Evolutionary conservation across 2,113 vertebrate species (phyloP), one percentile per base, ranked within the genome.

Genomic region (Pseudolaguvia tuberculata): DNA sequence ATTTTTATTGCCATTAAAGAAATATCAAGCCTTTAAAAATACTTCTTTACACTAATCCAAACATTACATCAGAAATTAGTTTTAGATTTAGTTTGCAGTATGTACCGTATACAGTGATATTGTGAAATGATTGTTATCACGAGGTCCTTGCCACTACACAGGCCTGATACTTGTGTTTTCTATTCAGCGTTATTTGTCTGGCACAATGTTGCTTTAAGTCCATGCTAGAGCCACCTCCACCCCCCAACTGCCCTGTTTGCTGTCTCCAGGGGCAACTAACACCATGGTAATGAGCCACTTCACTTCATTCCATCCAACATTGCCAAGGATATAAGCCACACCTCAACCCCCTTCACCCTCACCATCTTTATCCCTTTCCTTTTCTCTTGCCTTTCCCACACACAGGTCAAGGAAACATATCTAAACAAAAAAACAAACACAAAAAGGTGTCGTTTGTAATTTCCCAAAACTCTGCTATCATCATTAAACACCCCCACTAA

Each of bases 181-280:
- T 62, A 14, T 11, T 35, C 10, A 39, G n/a, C 20, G 2, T 15
- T 3, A 65, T 20, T 21, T 13, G 63, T 27, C 58, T 31, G 71
- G 27, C 45, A 48, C 4, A 13, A 20, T 58, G 15, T 13, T 18
- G 9, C 45, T 23, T 21, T 35, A 61, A 29, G 3, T n/a, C 47
- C n/a, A 11, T 0, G 15, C 11, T 27, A 53, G 31, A 47, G 17
- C 51, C 63, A 67, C 61, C 52, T 27, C 51, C 12, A 75, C 42
- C 63, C 62, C 39, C 52, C 52, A 48, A 35, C 68, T 81, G 80
- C 72, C 77, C 84, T 90, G 92, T 93, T 92, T 91, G 91, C 85
- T 65, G 84, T 92, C 75, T 77, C 89, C 87, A 86, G 6, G 84
- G 86, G 92, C 85, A 86, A 94, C 91, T 45, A 80, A 79, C 48